Conservation (phyloP, 2,797 vertebrate genomes). For the Euphonia xanthogaster region DNA sequence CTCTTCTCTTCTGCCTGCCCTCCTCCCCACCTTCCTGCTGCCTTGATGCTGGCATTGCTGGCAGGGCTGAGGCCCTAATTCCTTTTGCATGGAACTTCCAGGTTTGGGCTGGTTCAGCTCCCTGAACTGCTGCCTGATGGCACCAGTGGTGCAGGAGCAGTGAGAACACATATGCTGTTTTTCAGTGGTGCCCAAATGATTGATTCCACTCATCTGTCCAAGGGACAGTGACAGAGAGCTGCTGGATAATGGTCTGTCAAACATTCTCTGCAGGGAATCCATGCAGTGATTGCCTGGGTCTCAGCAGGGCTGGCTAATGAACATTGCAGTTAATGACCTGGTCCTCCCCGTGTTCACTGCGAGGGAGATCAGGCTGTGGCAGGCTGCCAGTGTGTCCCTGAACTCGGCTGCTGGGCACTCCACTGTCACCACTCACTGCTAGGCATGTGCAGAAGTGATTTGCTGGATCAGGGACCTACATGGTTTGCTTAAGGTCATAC, state of each 20-base stretch:
- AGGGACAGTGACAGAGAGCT: conserved; percentile 9
- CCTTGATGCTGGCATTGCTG: neutral
- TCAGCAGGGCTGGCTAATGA: neutral
- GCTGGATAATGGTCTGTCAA: neutral
- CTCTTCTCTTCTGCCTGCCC: neutral
- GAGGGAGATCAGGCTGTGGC: neutral
- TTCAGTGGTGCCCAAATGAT: neutral
- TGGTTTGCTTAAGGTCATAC: neutral
- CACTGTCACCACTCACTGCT: neutral
- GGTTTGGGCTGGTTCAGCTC: neutral
- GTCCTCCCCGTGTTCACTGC: rapidly evolving
- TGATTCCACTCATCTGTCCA: conserved; percentile 11
- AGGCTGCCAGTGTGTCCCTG: neutral
- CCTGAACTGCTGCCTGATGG: neutral
- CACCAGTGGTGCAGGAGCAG: neutral
- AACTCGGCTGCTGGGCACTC: neutral
- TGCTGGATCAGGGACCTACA: neutral
- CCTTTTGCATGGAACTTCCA: neutral
- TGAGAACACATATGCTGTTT: neutral
- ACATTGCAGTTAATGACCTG: neutral
- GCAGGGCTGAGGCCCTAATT: neutral
- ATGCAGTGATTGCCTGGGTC: neutral
- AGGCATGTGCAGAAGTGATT: neutral
- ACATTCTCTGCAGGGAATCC: neutral
- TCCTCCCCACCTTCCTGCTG: neutral